A percentile compares a stretch with the other conserved stretches of the same genome.
phyloP scores from a whole-genome alignment of 2,888 invertebrate species.

The Podotricha telesiphe region DNA sequence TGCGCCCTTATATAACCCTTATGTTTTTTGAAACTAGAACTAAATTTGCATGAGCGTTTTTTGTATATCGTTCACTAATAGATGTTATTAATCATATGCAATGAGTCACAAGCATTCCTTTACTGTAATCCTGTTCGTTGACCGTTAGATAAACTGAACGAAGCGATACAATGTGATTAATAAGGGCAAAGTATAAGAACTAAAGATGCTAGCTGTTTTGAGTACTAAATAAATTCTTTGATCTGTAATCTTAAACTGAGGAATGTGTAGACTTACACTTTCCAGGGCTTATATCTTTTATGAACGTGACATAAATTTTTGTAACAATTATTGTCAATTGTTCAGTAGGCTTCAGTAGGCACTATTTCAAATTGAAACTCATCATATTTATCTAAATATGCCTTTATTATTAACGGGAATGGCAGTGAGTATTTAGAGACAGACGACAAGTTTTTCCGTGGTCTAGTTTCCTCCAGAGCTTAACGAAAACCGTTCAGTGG shows the following conservation, averaged over 20 bases:
- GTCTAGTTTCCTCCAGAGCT: no score
- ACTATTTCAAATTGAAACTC: no score
- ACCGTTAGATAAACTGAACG: conserved; percentile 44
- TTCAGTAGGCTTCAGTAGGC: no score
- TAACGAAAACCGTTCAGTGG: no score
- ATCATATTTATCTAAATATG: no score
- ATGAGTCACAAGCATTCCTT: conserved; percentile 52
- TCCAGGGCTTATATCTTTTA: no score
- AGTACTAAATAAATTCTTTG: conserved; percentile 18
- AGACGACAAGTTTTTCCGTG: no score
- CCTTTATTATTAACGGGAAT: no score
- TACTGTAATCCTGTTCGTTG: conserved; percentile 44
- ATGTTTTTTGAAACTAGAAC: conserved; percentile 1
- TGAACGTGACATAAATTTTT: no score
- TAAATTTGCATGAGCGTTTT: conserved; percentile 19
- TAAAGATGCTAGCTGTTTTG: background rate
- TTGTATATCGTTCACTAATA: conserved; percentile 39
- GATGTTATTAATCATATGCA: conserved; percentile 53
- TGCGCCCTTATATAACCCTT: conserved; percentile 23
- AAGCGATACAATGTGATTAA: conserved; percentile 22
- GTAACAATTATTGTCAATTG: no score
- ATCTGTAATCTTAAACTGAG: conserved; percentile 14
- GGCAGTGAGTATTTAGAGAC: no score
- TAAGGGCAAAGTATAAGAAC: conserved; percentile 14
- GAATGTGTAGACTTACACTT: background rate